These are phyloP conservation scores for Leucopsar rothschildi DNA, from an alignment of 2,113 vertebrate genomes.

Conservation along the genomic window DNA sequence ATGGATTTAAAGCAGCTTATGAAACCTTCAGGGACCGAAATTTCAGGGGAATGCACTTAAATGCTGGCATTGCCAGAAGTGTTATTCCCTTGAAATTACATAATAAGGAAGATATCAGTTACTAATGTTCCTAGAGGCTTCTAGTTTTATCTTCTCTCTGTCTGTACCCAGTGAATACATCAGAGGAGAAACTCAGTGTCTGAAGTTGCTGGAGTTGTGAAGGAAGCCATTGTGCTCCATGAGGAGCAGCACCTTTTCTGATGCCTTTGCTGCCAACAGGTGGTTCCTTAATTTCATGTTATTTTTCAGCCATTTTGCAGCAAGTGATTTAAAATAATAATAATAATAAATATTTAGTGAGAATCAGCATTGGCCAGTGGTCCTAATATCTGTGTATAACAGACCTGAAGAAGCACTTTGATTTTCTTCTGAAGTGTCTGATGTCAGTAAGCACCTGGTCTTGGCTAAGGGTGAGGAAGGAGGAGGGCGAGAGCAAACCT, in stretches of 20 bases:
- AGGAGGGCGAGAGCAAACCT: background rate
- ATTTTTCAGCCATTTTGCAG: background rate
- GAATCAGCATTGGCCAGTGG: accelerated
- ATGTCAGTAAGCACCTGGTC: background rate
- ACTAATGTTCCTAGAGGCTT: background rate
- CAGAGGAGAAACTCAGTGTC: background rate
- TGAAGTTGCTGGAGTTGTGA: background rate
- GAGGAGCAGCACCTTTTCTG: background rate
- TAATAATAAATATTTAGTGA: background rate
- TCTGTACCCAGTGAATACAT: background rate
- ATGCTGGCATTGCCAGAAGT: background rate
- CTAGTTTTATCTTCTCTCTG: background rate
- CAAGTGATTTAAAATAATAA: background rate
- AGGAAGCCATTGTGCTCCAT: accelerated
- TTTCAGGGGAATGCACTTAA: background rate
- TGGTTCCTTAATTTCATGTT: background rate
- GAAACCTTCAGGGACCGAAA: background rate
- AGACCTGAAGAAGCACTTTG: background rate
- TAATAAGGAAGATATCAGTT: background rate
- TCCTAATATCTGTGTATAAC: background rate
- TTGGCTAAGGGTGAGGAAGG: background rate
- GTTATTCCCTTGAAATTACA: background rate
- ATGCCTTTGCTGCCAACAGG: background rate
- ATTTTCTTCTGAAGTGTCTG: background rate
- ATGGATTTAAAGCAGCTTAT: background rate